These are phyloP conservation scores for Lordiphosa fenestrarum DNA, from an alignment of 2,888 invertebrate genomes.

Conservation along the genomic window DNA sequence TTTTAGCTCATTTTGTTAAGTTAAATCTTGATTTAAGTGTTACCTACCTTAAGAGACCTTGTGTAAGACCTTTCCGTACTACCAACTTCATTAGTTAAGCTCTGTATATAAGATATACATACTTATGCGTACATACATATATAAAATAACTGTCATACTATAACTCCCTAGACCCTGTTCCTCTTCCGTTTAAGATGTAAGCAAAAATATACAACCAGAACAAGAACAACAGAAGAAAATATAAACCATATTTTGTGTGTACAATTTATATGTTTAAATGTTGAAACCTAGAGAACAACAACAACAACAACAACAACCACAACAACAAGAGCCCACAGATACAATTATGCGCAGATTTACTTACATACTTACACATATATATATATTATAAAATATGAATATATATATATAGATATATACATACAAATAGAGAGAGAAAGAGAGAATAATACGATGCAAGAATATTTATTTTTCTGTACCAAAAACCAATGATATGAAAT, in stretches of 20 bases:
- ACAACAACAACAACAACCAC: conserved; percentile 20
- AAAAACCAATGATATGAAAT: conserved; percentile 29
- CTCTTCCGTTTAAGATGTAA: conserved; percentile 12
- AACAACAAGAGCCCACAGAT: conserved; percentile 55
- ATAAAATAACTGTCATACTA: conserved; percentile 17
- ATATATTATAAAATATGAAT: conserved; percentile 10
- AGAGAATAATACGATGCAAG: conserved; percentile 15
- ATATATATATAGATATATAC: conserved; percentile 27
- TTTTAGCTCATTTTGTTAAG: too few species aligned
- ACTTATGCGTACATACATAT: conserved; percentile 1
- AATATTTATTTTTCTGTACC: conserved; percentile 66
- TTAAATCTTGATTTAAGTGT: conserved; percentile 1
- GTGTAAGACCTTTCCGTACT: conserved; percentile 1
- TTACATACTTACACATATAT: conserved; percentile 17
- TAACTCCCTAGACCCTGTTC: too few species aligned
- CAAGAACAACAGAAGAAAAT: conserved; percentile 21
- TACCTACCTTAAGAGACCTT: conserved; percentile 3
- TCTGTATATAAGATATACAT: conserved; percentile 24
- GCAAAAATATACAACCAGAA: conserved; percentile 18
- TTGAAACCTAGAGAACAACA: conserved; percentile 19
- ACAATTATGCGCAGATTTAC: conserved; percentile 32
- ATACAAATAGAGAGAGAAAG: conserved; percentile 27
- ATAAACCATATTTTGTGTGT: conserved; percentile 63
- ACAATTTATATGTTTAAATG: conserved; percentile 38
- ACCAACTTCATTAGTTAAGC: conserved; percentile 5